Evolutionary conservation across 53 echinoderm and acorn worm genomes (phyloP).

Genomic region (Holothuria leucospilota): DNA sequence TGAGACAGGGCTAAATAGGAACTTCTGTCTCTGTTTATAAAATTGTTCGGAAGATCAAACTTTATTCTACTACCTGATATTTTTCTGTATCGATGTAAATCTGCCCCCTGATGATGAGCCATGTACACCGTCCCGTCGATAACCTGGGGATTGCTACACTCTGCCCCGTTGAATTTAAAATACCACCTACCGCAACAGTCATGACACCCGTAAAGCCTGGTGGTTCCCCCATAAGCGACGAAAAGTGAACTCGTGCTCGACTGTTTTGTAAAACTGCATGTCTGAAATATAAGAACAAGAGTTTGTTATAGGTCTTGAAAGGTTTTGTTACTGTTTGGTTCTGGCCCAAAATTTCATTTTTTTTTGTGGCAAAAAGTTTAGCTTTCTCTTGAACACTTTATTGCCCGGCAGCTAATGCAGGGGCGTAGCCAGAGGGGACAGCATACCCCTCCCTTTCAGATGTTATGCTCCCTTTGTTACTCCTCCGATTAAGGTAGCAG

Average conservation of each 20-base stretch:
- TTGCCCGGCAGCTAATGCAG: too few species aligned
- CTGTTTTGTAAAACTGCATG: conserved; percentile 72
- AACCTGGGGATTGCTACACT: conserved; percentile 74
- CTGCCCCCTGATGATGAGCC: conserved; percentile 73
- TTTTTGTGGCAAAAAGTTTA: too few species aligned
- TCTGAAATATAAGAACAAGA: conserved; percentile 29
- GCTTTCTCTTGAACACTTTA: too few species aligned
- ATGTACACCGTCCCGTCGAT: conserved; percentile 84
- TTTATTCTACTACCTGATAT: conserved; percentile 57
- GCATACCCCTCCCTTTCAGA: too few species aligned
- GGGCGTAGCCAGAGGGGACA: too few species aligned
- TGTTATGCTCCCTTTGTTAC: too few species aligned
- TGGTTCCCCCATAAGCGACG: conserved; percentile 69
- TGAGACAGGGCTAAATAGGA: too few species aligned
- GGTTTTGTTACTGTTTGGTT: too few species aligned
- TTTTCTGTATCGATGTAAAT: conserved; percentile 71
- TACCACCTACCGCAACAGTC: conserved; percentile 88
- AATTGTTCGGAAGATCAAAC: neutral
- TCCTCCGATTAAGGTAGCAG: too few species aligned
- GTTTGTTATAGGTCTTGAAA: too few species aligned
- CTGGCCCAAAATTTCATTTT: too few species aligned
- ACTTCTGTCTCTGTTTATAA: too few species aligned
- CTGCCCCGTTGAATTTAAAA: conserved; percentile 76
- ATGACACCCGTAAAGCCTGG: conserved; percentile 69
- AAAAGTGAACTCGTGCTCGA: conserved; percentile 60